These are phyloP conservation scores for Palaemon carinicauda DNA, from an alignment of 1,140 invertebrate genomes.

Conservation along the genomic window DNA sequence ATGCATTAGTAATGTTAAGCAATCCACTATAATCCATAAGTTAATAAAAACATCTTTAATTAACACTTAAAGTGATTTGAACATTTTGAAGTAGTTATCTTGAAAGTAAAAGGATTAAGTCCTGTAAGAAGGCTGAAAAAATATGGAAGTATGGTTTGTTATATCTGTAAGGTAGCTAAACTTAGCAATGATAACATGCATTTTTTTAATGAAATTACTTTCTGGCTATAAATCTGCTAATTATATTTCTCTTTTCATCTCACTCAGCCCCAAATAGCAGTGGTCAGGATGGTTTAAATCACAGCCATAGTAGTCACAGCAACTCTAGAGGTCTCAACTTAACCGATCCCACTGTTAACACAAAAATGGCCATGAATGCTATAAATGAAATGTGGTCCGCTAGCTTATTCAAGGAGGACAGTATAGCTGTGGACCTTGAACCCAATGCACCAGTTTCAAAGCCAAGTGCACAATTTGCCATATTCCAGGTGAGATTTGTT, in stretches of 20 bases:
- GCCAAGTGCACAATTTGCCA: not conserved
- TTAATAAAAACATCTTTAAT: no score
- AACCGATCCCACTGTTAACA: conserved; percentile 66
- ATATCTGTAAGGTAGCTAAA: no score
- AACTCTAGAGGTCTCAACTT: conserved; percentile 5
- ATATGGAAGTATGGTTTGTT: no score
- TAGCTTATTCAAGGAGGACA: conserved; percentile 16
- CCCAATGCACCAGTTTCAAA: not conserved
- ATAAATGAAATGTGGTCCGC: conserved; percentile 59
- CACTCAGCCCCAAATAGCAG: not conserved
- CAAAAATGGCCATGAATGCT: conserved; percentile 63
- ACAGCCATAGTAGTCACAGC: not conserved
- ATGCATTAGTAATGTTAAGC: no score
- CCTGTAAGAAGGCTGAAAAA: no score
- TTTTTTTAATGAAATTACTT: no score
- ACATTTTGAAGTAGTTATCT: no score
- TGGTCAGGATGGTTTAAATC: not conserved
- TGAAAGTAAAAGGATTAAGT: no score
- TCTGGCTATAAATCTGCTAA: no score
- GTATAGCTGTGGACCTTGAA: not conserved
- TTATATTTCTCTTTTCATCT: not conserved
- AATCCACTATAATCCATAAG: no score
- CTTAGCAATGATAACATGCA: no score
- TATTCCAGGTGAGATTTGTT: conserved; percentile 33
- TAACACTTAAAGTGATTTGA: no score